Evolutionary conservation across 1,140 invertebrate species (phyloP), one percentile per base, ranked within the genome.

Genomic region (Phymastichus coffea): DNA sequence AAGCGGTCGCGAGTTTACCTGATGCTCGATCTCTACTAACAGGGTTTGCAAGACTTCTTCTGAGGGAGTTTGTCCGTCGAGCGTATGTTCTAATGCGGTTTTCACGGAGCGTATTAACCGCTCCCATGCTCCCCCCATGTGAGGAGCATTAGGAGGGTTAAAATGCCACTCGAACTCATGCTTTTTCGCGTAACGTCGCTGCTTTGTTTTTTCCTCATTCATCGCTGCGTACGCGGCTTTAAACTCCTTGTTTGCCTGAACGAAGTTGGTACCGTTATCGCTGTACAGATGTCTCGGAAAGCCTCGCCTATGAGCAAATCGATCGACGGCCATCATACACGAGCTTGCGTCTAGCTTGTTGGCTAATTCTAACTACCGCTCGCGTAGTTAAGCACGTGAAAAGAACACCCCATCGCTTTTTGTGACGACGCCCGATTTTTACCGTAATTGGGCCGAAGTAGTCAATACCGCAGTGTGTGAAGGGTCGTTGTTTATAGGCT

Each of bases 341-440:
- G 68, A 65, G 14, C 66, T 66, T 0, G 63, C 53, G 6, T 57
- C 63, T 12, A 70, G 53, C n/a, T 38, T 53, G 8, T 37, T 3
- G 0, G 65, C 68, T 0, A 72, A 7, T 48, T 74, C 68, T 6
- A 74, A 12, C 65, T 7, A 71, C 57, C 0, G 69, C 72, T 33
- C 65, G 30, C 0, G 63, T 63, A 33, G 61, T 63, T 12, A 71
- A n/a, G 28, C 67, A 71, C 0, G 63, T 70, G 15, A 74, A 74
- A 3, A 82, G 20, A 10, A 61, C 69, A 4, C 74, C 63, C 40
- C 66, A 79, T 10, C 69, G 40, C 38, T 77, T 79, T n/a, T 72
- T 61, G 10, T 15, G 57, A 1, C 64, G 52, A 43, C 68, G 25
- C 4, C 66, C 63, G 9, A 66, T 64, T 33, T 59, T 67, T 0